Evolutionary conservation across 2,797 vertebrate species (phyloP).

Genomic region (Denticeps clupeoides): DNA sequence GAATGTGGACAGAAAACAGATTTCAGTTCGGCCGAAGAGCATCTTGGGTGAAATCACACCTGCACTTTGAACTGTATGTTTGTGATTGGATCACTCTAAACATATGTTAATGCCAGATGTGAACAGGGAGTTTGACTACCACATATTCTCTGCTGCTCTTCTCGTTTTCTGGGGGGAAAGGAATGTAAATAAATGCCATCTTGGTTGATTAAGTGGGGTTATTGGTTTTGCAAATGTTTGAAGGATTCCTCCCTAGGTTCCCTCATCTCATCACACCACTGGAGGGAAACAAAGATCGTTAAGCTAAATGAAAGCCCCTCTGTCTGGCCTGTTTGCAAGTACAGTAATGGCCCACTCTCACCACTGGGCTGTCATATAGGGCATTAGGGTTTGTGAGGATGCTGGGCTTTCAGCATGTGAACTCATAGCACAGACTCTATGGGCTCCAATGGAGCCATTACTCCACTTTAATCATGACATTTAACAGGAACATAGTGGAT

Average conservation of each 20-base stretch:
- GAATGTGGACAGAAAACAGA: too few species aligned
- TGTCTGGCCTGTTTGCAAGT: slow-evolving; percentile 75
- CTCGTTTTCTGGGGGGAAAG: slow-evolving; percentile 19
- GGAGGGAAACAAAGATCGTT: slow-evolving; percentile 93
- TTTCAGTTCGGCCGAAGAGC: too few species aligned
- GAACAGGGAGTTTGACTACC: not conserved
- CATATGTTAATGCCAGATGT: not conserved
- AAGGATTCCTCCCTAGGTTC: slow-evolving; percentile 70
- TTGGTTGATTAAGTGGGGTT: slow-evolving; percentile 92
- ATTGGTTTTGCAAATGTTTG: slow-evolving; percentile 91
- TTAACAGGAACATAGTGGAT: slow-evolving; percentile 76
- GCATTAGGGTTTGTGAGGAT: slow-evolving; percentile 70
- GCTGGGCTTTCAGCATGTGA: slow-evolving; percentile 79
- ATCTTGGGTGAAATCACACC: too few species aligned
- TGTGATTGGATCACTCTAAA: too few species aligned
- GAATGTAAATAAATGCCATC: slow-evolving; percentile 63
- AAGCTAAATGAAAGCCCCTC: slow-evolving; percentile 85
- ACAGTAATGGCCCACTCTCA: slow-evolving; percentile 81
- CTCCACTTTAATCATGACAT: slow-evolving; percentile 79
- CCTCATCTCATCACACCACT: slow-evolving; percentile 75
- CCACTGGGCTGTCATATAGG: slow-evolving; percentile 79
- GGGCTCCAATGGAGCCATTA: slow-evolving; percentile 75
- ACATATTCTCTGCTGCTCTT: slow-evolving; percentile 5
- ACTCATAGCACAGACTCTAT: slow-evolving; percentile 66
- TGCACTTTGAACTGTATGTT: too few species aligned